Evolutionary conservation across 2,797 vertebrate species (phyloP), one percentile per base, ranked within the genome.

Genomic region (Simalia tracyae): DNA sequence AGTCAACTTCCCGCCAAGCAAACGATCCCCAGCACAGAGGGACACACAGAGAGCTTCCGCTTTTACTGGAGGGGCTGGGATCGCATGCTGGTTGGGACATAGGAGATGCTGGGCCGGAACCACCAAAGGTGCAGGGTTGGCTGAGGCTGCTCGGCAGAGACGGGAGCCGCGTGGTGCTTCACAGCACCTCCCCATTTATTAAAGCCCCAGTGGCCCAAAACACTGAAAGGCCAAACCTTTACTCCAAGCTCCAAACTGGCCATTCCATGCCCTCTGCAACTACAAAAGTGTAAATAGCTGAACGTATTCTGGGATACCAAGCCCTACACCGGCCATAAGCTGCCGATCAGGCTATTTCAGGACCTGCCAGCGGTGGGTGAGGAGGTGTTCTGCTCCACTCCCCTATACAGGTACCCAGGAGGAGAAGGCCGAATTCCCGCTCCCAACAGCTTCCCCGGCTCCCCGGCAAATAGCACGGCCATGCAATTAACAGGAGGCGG

Each of bases 401-500:
- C 19, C 50, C 17, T 26, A 17, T 15, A 22, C 28, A 84, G 57
- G 57, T n/a, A 60, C 42, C 0, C 4, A 1, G 1, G 31, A 10
- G 11, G 17, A 15, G 89, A 5, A 19, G 1, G 60, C 0, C 0
- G 17, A n/a, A 7, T 9, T 7, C 17, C 19, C 28, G 28, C 85
- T 57, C 5, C 57, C n/a, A 14, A 46, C 24, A 5, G 12, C 22
- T 19, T 14, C 11, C 17, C 4, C 22, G 1, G 10, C 15, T 22
- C 17, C 56, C 61, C n/a, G 15, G 50, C 9, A 22, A 50, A n/a
- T 0, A 4, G 19, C n/a, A 42, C 5, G 31, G 59, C 2, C 28
- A 3, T 19, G 19, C 9, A 0, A 24, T 50, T 5, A 9, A 46
- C 26, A 0, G 0, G 0, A 57, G 91, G 91, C 90, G 72, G 93